Base-by-base conservation (phyloP, 2,888 invertebrate genomes). In the Drosophila fungiperda region DNA sequence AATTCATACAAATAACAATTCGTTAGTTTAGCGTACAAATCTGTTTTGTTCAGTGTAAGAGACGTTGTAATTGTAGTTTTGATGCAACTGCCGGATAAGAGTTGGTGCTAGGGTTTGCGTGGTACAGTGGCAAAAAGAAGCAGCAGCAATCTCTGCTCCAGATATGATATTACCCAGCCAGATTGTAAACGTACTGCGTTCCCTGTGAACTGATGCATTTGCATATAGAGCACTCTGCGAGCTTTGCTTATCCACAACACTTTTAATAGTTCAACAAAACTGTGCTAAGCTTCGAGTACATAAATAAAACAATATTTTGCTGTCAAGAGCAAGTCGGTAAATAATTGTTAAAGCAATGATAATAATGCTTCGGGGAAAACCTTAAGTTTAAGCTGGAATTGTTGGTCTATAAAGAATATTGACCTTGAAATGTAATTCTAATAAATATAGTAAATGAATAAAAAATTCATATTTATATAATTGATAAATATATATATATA, bases 261-360 rank as follows among this genome's bases (percentile, higher is more conserved):
- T 33, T 42, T 71, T 62, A 59, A 59, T 67, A 62, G 71, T 76
- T 75, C 71, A 17, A 26, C 45, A 54, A 66, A 76, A 75, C 26
- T 32, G 53, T n/a, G 49, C 12, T 42, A 57, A 75, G 70, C 55
- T n/a, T 42, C 50, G 33, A 38, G 55, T 36, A 70, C 57, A 75
- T 40, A 70, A 70, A 65, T 38, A 23, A 33, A 38, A n/a, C 32
- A 35, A 15, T 58, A 26, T 62, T 23, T 8, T 23, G 23, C 8
- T 45, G 45, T 15, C 45, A 45, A 23, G 15, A 15, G 15, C 45
- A 45, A 23, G 15, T 45, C 15, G 3, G 45, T 45, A 15, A 15
- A 45, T 15, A 53, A 53, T 49, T 53, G 36, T 7, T 23, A 36
- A 23, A 45, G 23, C 23, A 23, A 15, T 45, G 23, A 45, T 45